A percentile compares a stretch with the other conserved stretches of the same genome.
Evolutionary conservation across 1,140 invertebrate species (phyloP).

Genomic region (Lineus longissimus): DNA sequence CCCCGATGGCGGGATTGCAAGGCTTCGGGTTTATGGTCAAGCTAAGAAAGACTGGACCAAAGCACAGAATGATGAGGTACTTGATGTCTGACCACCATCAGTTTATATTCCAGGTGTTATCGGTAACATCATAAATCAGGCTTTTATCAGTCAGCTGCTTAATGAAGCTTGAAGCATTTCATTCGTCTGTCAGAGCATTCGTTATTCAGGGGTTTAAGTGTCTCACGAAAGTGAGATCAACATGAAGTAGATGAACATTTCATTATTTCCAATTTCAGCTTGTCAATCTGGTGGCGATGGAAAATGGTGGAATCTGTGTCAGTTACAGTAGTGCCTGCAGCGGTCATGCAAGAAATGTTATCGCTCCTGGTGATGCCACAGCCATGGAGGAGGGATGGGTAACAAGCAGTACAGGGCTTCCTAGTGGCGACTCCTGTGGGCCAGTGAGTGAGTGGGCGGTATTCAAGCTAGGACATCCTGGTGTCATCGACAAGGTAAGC

Average conservation of each 20-base stretch:
- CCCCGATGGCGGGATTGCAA: conserved; percentile 66
- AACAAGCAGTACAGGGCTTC: conserved; percentile 56
- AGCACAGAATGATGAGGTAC: conserved; percentile 21
- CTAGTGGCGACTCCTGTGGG: conserved; percentile 53
- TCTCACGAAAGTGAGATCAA: no score
- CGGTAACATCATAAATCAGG: no score
- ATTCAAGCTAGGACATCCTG: conserved; percentile 61
- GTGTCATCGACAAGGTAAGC: conserved; percentile 53
- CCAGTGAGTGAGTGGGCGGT: conserved; percentile 62
- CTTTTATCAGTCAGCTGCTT: no score
- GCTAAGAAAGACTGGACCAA: conserved; percentile 50
- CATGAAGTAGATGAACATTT: no score
- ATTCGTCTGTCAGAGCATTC: no score
- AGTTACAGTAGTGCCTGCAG: conserved; percentile 65
- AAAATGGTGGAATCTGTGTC: conserved; percentile 59
- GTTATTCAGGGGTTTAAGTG: no score
- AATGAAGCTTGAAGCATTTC: no score
- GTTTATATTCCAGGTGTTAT: not conserved
- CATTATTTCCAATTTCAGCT: conserved; percentile 23
- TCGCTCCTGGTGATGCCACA: conserved; percentile 56
- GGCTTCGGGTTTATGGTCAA: conserved; percentile 62
- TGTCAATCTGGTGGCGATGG: conserved; percentile 59
- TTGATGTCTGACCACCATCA: not conserved
- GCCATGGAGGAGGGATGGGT: conserved; percentile 69
- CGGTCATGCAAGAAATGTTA: conserved; percentile 64